Evolutionary conservation across 2,113 vertebrate genomes (phyloP).

Genomic region (Anhinga rufa): DNA sequence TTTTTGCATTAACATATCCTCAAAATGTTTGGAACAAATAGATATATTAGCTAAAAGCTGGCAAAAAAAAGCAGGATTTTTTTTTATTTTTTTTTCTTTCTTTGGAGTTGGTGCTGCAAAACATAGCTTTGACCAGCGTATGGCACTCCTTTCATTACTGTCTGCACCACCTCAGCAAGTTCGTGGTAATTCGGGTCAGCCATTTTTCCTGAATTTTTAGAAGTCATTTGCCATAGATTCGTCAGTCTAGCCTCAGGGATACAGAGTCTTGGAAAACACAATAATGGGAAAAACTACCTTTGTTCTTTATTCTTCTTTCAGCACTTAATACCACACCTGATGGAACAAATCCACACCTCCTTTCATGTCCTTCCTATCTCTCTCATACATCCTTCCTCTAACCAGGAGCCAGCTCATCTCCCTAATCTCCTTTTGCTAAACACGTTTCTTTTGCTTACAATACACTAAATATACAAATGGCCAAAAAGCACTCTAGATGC

Average conservation of each 20-base stretch:
- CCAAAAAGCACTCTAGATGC: constrained; percentile 22
- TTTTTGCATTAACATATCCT: not conserved
- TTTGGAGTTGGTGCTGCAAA: not conserved
- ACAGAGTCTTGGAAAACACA: constrained; percentile 39
- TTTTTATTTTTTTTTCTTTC: not conserved
- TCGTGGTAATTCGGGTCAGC: constrained; percentile 17
- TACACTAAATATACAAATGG: constrained; percentile 39
- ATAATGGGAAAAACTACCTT: constrained; percentile 40
- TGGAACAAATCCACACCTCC: constrained; percentile 21
- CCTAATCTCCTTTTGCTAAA: constrained; percentile 48
- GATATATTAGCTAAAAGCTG: not conserved
- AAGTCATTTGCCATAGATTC: constrained; percentile 31
- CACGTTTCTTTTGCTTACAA: constrained; percentile 26
- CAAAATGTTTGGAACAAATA: not conserved
- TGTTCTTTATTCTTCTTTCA: constrained; percentile 54
- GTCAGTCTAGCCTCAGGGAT: constrained; percentile 33
- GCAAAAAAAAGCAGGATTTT: not conserved
- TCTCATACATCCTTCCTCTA: constrained; percentile 45
- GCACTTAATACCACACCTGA: constrained; percentile 47
- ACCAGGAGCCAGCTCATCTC: constrained; percentile 46
- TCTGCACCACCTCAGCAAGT: not conserved
- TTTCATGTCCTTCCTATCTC: constrained; percentile 56
- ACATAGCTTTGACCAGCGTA: not conserved
- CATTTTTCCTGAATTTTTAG: constrained; percentile 35
- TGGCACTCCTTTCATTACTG: not conserved